A percentile compares a stretch with the other conserved stretches of the same genome.
Evolutionary conservation across 2,113 vertebrate species (phyloP).

Genomic region (Siniperca chuatsi): DNA sequence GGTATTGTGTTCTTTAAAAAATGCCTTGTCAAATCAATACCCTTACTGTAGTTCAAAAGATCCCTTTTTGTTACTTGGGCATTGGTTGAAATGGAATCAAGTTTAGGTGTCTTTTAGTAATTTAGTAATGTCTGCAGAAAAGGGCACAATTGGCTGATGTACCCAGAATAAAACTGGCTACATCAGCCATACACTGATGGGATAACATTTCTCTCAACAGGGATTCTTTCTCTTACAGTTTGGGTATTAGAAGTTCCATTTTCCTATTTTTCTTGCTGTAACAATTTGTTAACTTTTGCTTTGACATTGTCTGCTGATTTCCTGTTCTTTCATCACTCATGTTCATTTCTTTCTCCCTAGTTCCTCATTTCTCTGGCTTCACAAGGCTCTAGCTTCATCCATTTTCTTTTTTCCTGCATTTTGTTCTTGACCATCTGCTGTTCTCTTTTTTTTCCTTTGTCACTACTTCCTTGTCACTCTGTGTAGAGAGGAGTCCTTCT

Average conservation of each 20-base stretch:
- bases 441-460: constrained; percentile 57
- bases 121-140: neutral
- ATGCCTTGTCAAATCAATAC: constrained; percentile 17
- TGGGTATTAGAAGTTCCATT: constrained; percentile 26
- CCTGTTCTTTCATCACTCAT: constrained; percentile 53
- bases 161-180: neutral
- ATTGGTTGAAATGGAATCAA: constrained; percentile 7
- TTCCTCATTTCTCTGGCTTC: constrained; percentile 58
- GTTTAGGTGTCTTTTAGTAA: neutral
- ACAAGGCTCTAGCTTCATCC: constrained; percentile 44
- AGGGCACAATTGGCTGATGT: neutral
- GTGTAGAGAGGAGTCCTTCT: constrained; percentile 92
- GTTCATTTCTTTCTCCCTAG: constrained; percentile 57
- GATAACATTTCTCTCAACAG: neutral
- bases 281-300: constrained; percentile 52
- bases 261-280: constrained; percentile 38
- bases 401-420: constrained; percentile 60
- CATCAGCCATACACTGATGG: neutral
- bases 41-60: constrained; percentile 38
- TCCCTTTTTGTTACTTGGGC: constrained; percentile 14
- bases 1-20: constrained; percentile 28
- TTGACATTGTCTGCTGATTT: constrained; percentile 54
- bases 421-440: constrained; percentile 69
- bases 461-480: constrained; percentile 68
- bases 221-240: constrained; percentile 44